These are phyloP conservation scores for Oncorhynchus tshawytscha DNA, from an alignment of 2,113 vertebrate genomes.

Conservation along the genomic window DNA sequence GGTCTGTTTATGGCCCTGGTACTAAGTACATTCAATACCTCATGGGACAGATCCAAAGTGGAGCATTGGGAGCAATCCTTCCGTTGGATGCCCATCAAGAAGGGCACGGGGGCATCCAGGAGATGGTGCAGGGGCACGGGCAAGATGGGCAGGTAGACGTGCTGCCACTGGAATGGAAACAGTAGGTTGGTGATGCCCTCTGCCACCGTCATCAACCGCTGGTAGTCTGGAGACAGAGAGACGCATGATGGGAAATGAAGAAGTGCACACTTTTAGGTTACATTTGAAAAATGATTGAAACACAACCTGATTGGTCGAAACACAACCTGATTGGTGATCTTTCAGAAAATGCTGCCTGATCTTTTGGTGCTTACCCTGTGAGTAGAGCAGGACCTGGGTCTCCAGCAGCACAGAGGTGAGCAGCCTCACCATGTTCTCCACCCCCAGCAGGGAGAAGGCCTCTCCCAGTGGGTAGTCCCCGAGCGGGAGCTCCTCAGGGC, in stretches of 20 bases:
- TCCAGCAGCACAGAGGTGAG: constrained; percentile 94
- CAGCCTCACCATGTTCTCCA: constrained; percentile 92
- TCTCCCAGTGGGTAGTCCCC: constrained; percentile 90
- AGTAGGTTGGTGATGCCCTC: constrained; percentile 89
- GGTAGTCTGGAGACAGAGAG: constrained; percentile 80
- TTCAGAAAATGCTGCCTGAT: not conserved
- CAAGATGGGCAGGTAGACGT: constrained; percentile 95
- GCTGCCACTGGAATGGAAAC: constrained; percentile 98
- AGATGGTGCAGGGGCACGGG: constrained; percentile 92
- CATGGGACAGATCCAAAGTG: constrained; percentile 93
- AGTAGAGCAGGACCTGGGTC: constrained; percentile 96
- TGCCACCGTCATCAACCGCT: constrained; percentile 92
- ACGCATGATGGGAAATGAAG: no score
- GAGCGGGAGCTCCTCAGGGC: constrained; percentile 85
- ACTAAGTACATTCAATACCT: constrained; percentile 74
- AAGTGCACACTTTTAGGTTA: no score
- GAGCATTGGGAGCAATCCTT: constrained; percentile 88
- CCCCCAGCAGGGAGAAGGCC: constrained; percentile 85
- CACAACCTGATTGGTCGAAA: no score
- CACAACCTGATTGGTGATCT: not conserved
- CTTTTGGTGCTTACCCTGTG: constrained; percentile 78
- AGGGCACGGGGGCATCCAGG: constrained; percentile 94
- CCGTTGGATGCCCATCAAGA: constrained; percentile 93
- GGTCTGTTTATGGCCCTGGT: no score
- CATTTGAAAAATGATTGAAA: no score